Conservation (phyloP, 2,888 invertebrate species). For the Rugalucina vietnamica region DNA sequence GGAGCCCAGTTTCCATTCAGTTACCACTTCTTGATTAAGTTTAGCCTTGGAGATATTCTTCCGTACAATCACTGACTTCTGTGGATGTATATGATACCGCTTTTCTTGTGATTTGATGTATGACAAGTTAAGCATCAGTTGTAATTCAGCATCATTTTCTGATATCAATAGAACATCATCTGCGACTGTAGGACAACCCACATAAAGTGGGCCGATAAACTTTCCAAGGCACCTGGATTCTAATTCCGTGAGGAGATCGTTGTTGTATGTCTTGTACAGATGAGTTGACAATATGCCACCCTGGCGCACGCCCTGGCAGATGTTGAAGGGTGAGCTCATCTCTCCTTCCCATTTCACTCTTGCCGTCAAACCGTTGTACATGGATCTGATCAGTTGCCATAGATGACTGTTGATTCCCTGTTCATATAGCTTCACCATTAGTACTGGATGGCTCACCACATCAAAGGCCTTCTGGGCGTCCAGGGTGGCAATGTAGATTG, state of each 20-base stretch:
- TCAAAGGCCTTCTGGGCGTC: conserved; percentile 29
- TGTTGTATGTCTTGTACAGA: conserved; percentile 22
- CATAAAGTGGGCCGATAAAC: neutral
- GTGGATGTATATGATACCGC: conserved; percentile 10
- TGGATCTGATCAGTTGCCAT: neutral
- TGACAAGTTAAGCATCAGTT: neutral
- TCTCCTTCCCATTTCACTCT: conserved; percentile 22
- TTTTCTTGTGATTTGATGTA: neutral
- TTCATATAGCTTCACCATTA: conserved; percentile 18
- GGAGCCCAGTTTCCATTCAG: neutral
- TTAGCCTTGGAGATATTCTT: neutral
- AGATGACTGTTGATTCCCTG: neutral
- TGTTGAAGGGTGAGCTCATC: neutral
- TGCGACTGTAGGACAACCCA: conserved; percentile 20
- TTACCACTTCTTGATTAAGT: neutral
- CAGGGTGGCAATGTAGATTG: conserved; percentile 11
- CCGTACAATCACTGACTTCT: neutral
- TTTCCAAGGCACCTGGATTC: neutral
- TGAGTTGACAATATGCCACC: conserved; percentile 20
- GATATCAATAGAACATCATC: conserved; percentile 8
- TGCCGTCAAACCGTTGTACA: conserved; percentile 18
- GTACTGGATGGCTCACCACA: conserved; percentile 2
- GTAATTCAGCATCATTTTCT: neutral
- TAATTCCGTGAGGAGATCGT: neutral
- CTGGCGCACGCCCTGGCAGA: conserved; percentile 19